Percentiles rank a stretch among this genome's conserved stretches.
Conservation (phyloP, 1,140 invertebrate species). For the Zeugodacus cucurbitae region DNA sequence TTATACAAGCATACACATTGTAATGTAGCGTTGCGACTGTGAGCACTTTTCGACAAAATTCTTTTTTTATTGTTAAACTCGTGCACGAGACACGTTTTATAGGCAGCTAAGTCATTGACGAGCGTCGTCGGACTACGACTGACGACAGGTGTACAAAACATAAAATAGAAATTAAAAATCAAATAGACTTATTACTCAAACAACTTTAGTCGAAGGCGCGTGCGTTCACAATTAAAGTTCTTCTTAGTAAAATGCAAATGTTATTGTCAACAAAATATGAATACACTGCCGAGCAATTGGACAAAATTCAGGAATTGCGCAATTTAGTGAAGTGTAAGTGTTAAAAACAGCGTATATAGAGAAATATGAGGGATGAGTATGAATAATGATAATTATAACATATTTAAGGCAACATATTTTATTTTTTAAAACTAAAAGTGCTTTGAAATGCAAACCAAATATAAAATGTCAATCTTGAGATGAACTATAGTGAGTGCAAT, state of each 20-base stretch:
- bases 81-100: not conserved
- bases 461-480: not conserved
- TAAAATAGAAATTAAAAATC: slow-evolving; percentile 27
- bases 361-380: not conserved
- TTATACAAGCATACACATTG: too few species aligned
- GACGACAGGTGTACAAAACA: not conserved
- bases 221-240: slow-evolving; percentile 11
- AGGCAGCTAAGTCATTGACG: not conserved
- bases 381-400: not conserved
- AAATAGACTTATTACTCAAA: slow-evolving; percentile 21
- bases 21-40: too few species aligned
- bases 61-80: not conserved
- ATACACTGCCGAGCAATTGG: slow-evolving; percentile 17
- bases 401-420: not conserved
- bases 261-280: slow-evolving; percentile 30
- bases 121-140: not conserved
- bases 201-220: not conserved
- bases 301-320: slow-evolving; percentile 33
- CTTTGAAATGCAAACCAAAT: not conserved
- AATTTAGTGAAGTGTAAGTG: slow-evolving; percentile 38
- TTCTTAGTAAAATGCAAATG: slow-evolving; percentile 22
- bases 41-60: not conserved
- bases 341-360: not conserved
- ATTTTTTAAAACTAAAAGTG: not conserved
- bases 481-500: too few species aligned